These are phyloP conservation scores for Eulemur coronatus DNA, from an alignment of 2,797 vertebrate genomes.

Conservation along the genomic window DNA sequence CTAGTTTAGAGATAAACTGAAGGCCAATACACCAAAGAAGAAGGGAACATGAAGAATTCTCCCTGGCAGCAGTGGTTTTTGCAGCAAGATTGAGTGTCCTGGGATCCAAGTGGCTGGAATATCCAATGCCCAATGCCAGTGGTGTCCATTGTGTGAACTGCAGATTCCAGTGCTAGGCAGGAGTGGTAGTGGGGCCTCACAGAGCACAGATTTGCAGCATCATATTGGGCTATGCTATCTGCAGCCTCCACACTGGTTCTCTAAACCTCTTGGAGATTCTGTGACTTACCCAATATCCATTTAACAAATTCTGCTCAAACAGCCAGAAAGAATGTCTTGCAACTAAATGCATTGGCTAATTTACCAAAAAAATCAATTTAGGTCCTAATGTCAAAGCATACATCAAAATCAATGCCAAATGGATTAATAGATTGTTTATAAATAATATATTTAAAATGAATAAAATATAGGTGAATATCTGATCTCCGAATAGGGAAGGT, in stretches of 20 bases:
- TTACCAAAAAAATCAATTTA: neutral
- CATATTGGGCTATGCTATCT: neutral
- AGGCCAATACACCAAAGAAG: neutral
- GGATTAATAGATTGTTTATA: neutral
- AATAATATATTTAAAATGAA: neutral
- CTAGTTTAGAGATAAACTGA: neutral
- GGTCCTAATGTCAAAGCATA: neutral
- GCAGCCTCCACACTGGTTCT: neutral
- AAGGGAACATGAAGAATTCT: neutral
- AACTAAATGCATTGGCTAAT: neutral
- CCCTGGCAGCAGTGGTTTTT: neutral
- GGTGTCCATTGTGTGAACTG: neutral
- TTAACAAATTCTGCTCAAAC: slow-evolving; percentile 18
- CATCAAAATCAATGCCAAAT: neutral
- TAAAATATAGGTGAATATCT: neutral
- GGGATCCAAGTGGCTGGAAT: neutral
- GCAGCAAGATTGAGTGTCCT: neutral
- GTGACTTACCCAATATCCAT: neutral
- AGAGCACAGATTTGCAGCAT: neutral
- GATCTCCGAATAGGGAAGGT: neutral
- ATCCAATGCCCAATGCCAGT: neutral
- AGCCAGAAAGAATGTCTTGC: neutral
- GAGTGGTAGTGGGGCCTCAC: neutral
- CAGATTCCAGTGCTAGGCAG: neutral
- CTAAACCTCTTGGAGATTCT: neutral